These are phyloP conservation scores for Arbacia lixula DNA, from an alignment of 53 echinoderm and acorn worm species.

Conservation along the genomic window DNA sequence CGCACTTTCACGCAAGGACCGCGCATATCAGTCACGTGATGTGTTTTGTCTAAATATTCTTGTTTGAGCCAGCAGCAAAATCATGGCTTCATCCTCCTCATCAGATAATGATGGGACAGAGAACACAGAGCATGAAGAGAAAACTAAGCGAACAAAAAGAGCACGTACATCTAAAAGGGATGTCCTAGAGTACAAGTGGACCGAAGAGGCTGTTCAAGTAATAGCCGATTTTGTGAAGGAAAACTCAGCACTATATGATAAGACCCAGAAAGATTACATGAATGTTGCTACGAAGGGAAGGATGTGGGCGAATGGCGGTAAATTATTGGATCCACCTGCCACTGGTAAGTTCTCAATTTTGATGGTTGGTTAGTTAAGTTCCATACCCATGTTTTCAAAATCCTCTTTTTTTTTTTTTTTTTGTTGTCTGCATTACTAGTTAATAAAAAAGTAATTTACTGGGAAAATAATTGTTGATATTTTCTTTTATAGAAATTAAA, in stretches of 20 bases:
- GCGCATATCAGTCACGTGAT: conserved; percentile 24
- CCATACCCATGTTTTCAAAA: conserved; percentile 24
- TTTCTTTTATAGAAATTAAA: conserved; percentile 29
- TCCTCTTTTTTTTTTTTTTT: conserved; percentile 17
- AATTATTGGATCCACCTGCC: conserved; percentile 27
- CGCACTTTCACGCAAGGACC: conserved; percentile 10
- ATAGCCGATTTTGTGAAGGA: conserved; percentile 27
- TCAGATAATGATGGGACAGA: conserved; percentile 22
- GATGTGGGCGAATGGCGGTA: conserved; percentile 10
- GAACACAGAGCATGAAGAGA: conserved; percentile 30
- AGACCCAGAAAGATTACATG: conserved; percentile 18
- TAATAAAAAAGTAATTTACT: conserved; percentile 23
- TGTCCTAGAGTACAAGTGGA: conserved; percentile 27
- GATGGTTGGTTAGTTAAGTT: conserved; percentile 15
- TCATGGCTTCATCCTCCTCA: conserved; percentile 27
- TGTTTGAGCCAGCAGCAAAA: conserved; percentile 26
- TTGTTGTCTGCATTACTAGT: conserved; percentile 26
- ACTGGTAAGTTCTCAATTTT: conserved; percentile 21
- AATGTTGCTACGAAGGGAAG: conserved; percentile 21
- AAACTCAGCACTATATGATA: conserved; percentile 15
- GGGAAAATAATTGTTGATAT: conserved; percentile 28
- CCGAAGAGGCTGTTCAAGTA: neutral
- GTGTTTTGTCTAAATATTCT: conserved; percentile 20
- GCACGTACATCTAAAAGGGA: conserved; percentile 31
- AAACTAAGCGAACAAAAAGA: conserved; percentile 32